Evolutionary conservation across 2,888 invertebrate species (phyloP).

Genomic region (Anoncus sp.): DNA sequence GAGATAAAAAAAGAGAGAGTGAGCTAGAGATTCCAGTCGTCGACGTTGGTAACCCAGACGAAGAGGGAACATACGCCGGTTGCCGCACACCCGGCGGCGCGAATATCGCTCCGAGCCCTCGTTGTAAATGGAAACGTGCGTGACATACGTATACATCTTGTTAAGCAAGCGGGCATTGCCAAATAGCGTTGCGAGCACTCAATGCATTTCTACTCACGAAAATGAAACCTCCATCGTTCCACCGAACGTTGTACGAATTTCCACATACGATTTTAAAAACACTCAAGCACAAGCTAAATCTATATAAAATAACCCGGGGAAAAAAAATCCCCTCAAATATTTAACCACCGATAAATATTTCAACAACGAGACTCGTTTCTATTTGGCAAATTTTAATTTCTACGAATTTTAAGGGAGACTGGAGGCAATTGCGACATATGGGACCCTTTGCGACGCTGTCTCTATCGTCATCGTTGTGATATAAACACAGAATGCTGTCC

Average conservation of each 20-base stretch:
- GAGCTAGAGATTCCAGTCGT: constrained; percentile 20
- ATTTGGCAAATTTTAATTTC: too few species aligned
- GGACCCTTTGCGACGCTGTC: too few species aligned
- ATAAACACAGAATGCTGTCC: too few species aligned
- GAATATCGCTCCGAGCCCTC: constrained; percentile 43
- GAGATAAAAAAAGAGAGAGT: constrained; percentile 4
- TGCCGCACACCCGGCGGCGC: constrained; percentile 49
- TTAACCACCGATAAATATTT: too few species aligned
- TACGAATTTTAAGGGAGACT: too few species aligned
- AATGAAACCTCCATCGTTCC: too few species aligned
- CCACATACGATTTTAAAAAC: not conserved
- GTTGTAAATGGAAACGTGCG: constrained; percentile 54
- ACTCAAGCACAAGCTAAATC: not conserved
- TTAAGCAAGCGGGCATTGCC: constrained; percentile 54
- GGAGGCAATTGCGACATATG: too few species aligned
- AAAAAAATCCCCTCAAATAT: too few species aligned
- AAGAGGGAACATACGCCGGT: constrained; percentile 38
- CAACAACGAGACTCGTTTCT: too few species aligned
- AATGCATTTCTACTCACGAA: constrained; percentile 27
- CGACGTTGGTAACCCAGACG: constrained; percentile 23
- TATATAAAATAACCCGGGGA: not conserved
- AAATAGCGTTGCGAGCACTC: constrained; percentile 41
- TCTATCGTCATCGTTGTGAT: too few species aligned
- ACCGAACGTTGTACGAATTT: not conserved
- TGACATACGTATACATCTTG: constrained; percentile 51